Evolutionary conservation across 2,888 invertebrate genomes (phyloP).

Genomic region (Lasioglossum morio): DNA sequence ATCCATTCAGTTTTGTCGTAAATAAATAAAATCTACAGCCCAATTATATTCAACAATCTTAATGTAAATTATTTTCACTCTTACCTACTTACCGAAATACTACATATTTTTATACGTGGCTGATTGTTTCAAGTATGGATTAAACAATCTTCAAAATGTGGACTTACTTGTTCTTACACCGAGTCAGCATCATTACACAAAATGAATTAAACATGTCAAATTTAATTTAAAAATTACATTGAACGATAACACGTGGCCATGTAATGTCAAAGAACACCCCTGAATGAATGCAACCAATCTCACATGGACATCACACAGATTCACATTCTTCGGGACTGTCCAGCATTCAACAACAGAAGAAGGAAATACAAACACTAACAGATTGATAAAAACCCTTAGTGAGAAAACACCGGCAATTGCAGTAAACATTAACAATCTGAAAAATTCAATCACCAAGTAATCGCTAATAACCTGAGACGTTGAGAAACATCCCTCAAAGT

Average conservation of each 20-base stretch:
- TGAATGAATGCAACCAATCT: too few relatives aligned
- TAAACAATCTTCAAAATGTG: too few relatives aligned
- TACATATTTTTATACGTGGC: not conserved
- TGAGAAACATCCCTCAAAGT: not conserved
- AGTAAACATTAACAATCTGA: too few relatives aligned
- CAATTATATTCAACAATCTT: too few relatives aligned
- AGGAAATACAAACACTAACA: not conserved
- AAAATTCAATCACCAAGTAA: not conserved
- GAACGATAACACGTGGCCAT: not conserved
- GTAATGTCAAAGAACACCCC: too few relatives aligned
- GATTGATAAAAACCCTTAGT: too few relatives aligned
- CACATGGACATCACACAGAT: not conserved
- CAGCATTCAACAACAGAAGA: not conserved
- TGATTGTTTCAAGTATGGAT: not conserved
- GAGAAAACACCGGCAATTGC: too few relatives aligned
- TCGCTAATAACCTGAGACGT: too few relatives aligned
- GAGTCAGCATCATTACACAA: not conserved
- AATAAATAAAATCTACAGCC: not conserved
- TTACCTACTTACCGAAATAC: not conserved
- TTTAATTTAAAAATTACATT: not conserved
- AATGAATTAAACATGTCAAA: not conserved
- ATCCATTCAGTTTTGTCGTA: not conserved
- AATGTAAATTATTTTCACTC: too few relatives aligned
- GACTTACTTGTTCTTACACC: too few relatives aligned
- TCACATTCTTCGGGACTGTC: not conserved